Evolutionary conservation across 64 coral and sea anemone species (phyloP).

Genomic region (Dendrophyllia cribrosa): DNA sequence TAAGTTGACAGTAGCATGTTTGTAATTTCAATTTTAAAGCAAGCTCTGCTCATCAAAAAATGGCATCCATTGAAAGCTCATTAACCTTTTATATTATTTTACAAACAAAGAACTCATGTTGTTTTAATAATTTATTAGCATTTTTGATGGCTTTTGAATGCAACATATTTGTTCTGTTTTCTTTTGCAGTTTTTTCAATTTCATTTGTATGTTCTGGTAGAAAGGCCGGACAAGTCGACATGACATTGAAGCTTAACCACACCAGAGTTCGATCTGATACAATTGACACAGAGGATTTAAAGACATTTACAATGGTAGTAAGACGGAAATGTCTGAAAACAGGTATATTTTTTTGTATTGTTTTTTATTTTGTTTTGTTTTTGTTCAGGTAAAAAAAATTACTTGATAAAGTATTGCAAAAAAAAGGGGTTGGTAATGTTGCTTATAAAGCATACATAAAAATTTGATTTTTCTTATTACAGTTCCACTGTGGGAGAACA

Average conservation of each 20-base stretch:
- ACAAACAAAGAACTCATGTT: background rate
- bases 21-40: too few species aligned
- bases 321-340: constrained; percentile 73
- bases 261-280: constrained; percentile 31
- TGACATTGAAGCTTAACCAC: constrained; percentile 75
- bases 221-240: constrained; percentile 74
- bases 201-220: constrained; percentile 70
- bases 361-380: background rate
- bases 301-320: constrained; percentile 55
- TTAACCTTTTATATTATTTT: background rate
- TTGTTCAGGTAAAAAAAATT: too few species aligned
- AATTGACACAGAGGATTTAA: background rate
- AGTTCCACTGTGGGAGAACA: too few species aligned
- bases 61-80: too few species aligned
- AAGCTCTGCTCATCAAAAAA: too few species aligned
- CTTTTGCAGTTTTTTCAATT: constrained; percentile 55
- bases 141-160: background rate
- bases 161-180: background rate
- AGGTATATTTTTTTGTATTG: constrained; percentile 24
- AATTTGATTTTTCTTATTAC: too few species aligned
- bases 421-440: too few species aligned
- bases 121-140: constrained; percentile 10
- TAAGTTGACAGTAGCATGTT: too few species aligned
- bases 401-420: background rate
- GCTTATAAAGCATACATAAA: too few species aligned